Conservation (phyloP, 1,140 invertebrate species). For the Eulimnadia texana region DNA sequence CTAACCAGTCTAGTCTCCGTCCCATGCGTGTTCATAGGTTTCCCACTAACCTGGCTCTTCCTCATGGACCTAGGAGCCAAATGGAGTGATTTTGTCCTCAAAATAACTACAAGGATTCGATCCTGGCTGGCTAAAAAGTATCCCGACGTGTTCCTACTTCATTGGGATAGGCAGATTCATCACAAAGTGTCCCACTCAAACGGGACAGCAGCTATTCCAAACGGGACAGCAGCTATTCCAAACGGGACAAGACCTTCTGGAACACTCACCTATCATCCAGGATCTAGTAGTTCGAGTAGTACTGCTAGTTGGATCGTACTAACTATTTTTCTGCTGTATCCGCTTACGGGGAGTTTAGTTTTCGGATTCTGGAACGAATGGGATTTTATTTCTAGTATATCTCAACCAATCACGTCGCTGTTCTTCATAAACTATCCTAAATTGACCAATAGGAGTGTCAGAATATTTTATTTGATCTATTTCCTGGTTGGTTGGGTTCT, state of each 20-base stretch:
- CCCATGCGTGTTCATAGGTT: constrained; percentile 13
- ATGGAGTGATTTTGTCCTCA: constrained; percentile 1
- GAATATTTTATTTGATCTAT: constrained; percentile 7
- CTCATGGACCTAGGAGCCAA: constrained; percentile 11
- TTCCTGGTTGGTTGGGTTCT: constrained; percentile 7
- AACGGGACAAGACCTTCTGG: not conserved
- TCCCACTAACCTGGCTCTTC: constrained; percentile 9
- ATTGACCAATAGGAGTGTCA: constrained; percentile 4
- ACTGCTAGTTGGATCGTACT: constrained; percentile 5
- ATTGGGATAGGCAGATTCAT: not conserved
- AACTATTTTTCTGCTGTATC: constrained; percentile 6
- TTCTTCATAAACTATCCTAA: constrained; percentile 1
- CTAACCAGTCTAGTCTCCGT: not conserved
- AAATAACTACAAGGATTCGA: constrained; percentile 1
- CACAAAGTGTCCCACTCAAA: not conserved
- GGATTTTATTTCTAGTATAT: constrained; percentile 6
- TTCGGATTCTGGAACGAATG: constrained; percentile 13
- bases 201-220: not conserved
- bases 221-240: not conserved
- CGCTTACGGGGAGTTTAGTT: constrained; percentile 12
- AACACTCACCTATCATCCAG: too few species aligned
- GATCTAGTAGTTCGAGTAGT: not conserved
- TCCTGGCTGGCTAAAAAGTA: not conserved
- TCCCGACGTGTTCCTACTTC: constrained; percentile 9
- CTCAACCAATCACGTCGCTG: constrained; percentile 4